Evolutionary conservation across 2,888 invertebrate genomes (phyloP), one percentile per base, ranked within the genome.

Genomic region (Athalia cordata): DNA sequence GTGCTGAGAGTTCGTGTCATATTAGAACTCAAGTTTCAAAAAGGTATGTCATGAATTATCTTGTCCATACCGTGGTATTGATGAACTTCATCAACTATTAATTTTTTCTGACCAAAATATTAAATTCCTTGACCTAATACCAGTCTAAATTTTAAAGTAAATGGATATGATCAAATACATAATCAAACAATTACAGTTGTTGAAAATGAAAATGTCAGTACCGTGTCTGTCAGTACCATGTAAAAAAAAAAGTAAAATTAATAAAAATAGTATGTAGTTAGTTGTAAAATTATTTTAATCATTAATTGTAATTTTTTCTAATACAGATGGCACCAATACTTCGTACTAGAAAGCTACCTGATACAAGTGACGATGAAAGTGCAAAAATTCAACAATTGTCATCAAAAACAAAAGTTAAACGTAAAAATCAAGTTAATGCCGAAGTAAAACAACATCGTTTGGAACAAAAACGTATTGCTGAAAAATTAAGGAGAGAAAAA

Each of bases 171-270:
- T 77, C 59, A 70, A 77, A 77, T 70, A 13, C 70, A 77, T 74
- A 75, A 47, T 61, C 59, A 75, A 78, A 78, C 9, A 75, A 78
- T 78, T 66, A 75, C 6, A 78, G 61, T 75, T 78, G 66, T 47
- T 78, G 75, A 45, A 75, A 78, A 15, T 79, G 9, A 55, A 79
- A 77, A 68, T 79, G 79, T 79, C 70, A 79, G 77, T 79, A 77
- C 79, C 76, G 76, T 77, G 76, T 5, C 4, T 79, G 76, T 76
- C 79, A 79, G 79, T 77, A 77, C 79, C 65, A 64, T 77, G 62
- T 68, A 47, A 77, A 77, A 77, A 15, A 64, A 70, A 47, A 29
- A 29, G n/a, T 29, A 29, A 29, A 29, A 29, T 29, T 29, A n/a
- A 52, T 61, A 57, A 49, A 65, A 55, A 78, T 74, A 45, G 13